A percentile compares a stretch with the other conserved stretches of the same genome.
Conservation (phyloP, 2,113 vertebrate genomes). For the Acanthisitta chloris region DNA sequence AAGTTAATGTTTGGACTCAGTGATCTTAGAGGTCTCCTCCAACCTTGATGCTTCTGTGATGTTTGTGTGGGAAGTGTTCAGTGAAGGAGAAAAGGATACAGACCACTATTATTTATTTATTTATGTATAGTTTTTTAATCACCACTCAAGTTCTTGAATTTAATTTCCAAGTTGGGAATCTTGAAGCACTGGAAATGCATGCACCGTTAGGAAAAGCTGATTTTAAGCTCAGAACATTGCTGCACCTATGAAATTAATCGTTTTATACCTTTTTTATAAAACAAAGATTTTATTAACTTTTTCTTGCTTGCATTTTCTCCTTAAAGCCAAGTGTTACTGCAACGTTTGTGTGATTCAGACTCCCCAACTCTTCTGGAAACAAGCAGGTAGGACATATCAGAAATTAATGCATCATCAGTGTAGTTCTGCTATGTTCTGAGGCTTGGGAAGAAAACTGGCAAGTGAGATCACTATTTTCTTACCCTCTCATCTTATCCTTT, state of each 20-base stretch:
- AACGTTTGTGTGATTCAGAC: conserved; percentile 89
- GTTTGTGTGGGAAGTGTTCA: not conserved
- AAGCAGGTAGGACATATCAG: conserved; percentile 80
- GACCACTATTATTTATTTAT: not conserved
- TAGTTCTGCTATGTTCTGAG: not conserved
- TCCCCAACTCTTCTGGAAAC: conserved; percentile 94
- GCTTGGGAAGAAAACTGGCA: not conserved
- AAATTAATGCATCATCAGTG: not conserved
- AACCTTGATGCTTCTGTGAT: too few species aligned
- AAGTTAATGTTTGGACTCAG: too few species aligned
- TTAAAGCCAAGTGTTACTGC: conserved; percentile 84
- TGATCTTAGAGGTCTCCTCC: too few species aligned
- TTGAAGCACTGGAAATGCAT: not conserved
- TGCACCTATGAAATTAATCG: not conserved
- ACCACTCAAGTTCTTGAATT: not conserved
- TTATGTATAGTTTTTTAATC: not conserved
- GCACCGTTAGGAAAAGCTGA: not conserved
- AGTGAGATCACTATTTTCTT: not conserved
- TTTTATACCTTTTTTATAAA: not conserved
- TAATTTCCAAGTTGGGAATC: not conserved
- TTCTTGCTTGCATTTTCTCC: not conserved
- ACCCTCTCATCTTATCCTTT: not conserved
- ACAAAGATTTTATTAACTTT: not conserved
- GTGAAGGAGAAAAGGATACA: not conserved
- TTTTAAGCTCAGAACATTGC: not conserved